Base-by-base conservation (phyloP, 1,140 invertebrate species). In the Drosophila lacertosa region DNA sequence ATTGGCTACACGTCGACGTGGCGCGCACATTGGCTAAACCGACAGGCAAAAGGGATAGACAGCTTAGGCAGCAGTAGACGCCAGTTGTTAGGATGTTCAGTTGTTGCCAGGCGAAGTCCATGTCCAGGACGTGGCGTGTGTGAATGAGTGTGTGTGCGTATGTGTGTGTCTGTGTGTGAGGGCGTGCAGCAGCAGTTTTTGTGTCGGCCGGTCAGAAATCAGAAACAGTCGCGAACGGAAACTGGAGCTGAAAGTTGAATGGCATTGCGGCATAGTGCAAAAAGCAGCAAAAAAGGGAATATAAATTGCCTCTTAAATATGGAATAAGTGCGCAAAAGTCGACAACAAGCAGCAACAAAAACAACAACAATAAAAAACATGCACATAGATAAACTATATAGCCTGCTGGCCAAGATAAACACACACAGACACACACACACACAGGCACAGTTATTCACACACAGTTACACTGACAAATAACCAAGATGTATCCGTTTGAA, bases 221-320 rank as follows among this genome's bases (percentile, higher is more conserved):
- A 71, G 63, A 71, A 71, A 71, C 68, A 71, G 58, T 58, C 62
- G 60, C 63, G 44, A 71, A 59, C 68, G 68, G 54, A 71, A 66
- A 66, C 68, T 71, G 68, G 66, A 71, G 64, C 69, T 72, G 48
- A 67, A 67, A 67, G 63, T 60, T 72, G 67, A 70, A 70, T 70
- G 60, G 60, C 67, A 70, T 59, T 58, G 55, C 50, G 55, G 62
- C 44, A 59, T 45, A 65, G 51, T 71, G 69, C 55, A 70, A 26
- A 26, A 5, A 3, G 11, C n/a, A 37, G 69, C n/a, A 88, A 89
- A 84, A 90, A 90, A 90, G 89, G 89, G 89, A 90, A 90, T 90
- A 90, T 90, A 90, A 90, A 90, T 90, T 90, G 89, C 89, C 89
- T 86, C 89, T 90, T 90, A 90, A 90, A 88, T 90, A 90, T 89